These are phyloP conservation scores for Blera fallax DNA, from an alignment of 2,888 invertebrate genomes.

Conservation along the genomic window DNA sequence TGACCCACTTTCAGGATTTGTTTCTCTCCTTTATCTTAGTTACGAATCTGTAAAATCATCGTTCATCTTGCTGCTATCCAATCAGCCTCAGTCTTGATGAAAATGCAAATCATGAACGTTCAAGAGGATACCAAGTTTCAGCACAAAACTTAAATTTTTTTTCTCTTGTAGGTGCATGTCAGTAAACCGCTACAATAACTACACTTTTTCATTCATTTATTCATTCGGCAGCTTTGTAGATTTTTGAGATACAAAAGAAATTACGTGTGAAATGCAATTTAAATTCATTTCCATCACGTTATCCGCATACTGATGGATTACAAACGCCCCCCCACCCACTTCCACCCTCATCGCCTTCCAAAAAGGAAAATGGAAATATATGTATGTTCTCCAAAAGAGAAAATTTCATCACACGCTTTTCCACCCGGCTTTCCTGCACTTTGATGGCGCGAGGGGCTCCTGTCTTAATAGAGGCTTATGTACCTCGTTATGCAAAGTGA, in stretches of 20 bases:
- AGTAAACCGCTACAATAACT: constrained; percentile 10
- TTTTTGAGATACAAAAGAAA: constrained; percentile 21
- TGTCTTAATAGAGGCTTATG: neutral
- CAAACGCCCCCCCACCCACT: neutral
- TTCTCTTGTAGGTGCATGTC: constrained; percentile 13
- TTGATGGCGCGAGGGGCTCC: neutral
- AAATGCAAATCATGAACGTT: constrained; percentile 57
- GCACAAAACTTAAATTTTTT: constrained; percentile 41
- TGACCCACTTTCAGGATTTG: constrained; percentile 40
- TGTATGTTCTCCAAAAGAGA: neutral
- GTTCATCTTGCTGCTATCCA: constrained; percentile 4
- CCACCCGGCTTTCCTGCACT: neutral
- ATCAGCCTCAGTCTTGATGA: constrained; percentile 36
- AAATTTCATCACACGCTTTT: constrained; percentile 5
- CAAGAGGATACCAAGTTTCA: neutral
- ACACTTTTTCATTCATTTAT: neutral
- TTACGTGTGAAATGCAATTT: constrained; percentile 64
- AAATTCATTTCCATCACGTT: constrained; percentile 68
- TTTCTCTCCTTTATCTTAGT: neutral
- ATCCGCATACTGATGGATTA: constrained; percentile 47
- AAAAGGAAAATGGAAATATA: neutral
- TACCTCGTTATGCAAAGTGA: constrained; percentile 33
- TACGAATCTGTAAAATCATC: neutral
- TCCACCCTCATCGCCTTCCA: neutral
- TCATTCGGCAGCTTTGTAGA: constrained; percentile 13